These are phyloP conservation scores for Ailuropoda melanoleuca DNA, from an alignment of 2,113 vertebrate species.

Conservation along the genomic window DNA sequence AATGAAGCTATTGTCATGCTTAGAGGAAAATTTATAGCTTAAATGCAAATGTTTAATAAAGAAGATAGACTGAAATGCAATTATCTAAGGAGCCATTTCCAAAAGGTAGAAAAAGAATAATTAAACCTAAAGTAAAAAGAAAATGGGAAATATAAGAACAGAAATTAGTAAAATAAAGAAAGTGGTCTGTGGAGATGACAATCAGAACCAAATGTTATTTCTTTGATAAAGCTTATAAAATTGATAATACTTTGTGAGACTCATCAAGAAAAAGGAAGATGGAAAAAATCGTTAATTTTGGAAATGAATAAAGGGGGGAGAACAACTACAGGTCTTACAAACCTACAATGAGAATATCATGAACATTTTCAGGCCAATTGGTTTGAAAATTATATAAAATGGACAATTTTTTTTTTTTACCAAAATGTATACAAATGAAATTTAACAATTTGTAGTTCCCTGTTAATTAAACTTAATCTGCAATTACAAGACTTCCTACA, in stretches of 20 bases:
- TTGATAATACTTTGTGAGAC: neutral
- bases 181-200: neutral
- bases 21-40: neutral
- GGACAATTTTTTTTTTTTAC: neutral
- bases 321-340: neutral
- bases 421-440: neutral
- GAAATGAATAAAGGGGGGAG: neutral
- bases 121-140: neutral
- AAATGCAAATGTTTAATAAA: neutral
- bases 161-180: neutral
- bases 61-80: neutral
- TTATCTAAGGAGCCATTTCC: neutral
- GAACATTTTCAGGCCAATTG: neutral
- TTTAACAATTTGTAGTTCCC: neutral
- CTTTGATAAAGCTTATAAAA: neutral
- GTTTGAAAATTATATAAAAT: neutral
- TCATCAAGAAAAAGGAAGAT: neutral
- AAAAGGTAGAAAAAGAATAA: neutral
- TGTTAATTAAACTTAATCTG: neutral
- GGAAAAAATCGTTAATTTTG: neutral
- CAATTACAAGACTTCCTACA: neutral
- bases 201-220: neutral
- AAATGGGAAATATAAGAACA: neutral
- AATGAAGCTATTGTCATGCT: neutral
- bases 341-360: neutral